Percentiles rank a stretch among this genome's conserved stretches.
phyloP scores from a whole-genome alignment of 2,797 vertebrate genomes.

The Rhyacichthys aspro region DNA sequence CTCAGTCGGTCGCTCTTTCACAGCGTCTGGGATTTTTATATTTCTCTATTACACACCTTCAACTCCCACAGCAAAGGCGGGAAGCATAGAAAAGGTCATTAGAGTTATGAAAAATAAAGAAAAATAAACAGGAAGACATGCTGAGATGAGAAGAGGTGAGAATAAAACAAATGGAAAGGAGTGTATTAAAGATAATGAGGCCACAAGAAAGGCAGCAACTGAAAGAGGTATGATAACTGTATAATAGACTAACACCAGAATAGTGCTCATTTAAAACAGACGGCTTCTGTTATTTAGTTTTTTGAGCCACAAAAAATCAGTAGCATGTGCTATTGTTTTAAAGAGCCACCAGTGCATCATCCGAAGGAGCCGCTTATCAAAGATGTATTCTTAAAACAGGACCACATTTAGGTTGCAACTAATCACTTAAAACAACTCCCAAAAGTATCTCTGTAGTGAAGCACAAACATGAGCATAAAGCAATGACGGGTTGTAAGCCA shows the following conservation, averaged over 20 bases:
- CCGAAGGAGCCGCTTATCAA: constrained; percentile 22
- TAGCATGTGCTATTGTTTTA: constrained; percentile 3
- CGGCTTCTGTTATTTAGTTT: constrained; percentile 14
- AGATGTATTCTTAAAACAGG: constrained; percentile 17
- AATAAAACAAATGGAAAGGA: constrained; percentile 59
- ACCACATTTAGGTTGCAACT: constrained; percentile 40
- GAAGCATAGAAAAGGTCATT: constrained; percentile 38
- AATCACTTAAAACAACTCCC: constrained; percentile 48
- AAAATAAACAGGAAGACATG: constrained; percentile 22
- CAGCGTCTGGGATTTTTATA: constrained; percentile 23
- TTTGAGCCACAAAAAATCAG: constrained; percentile 17
- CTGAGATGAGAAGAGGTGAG: constrained; percentile 39
- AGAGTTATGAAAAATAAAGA: constrained; percentile 30
- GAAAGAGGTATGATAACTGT: constrained; percentile 39
- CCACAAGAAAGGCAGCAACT: constrained; percentile 48
- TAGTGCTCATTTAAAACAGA: constrained; percentile 37
- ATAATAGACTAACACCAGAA: constrained; percentile 33
- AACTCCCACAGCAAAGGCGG: constrained; percentile 31
- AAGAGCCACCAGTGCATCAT: constrained; percentile 19
- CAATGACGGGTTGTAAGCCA: constrained; percentile 33
- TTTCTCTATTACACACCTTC: constrained; percentile 8
- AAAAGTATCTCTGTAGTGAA: constrained; percentile 35
- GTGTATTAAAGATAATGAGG: constrained; percentile 61
- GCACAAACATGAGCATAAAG: constrained; percentile 24
- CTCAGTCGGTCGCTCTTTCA: constrained; percentile 13